phyloP scores from a whole-genome alignment of 1,140 invertebrate species.

The Lasioglossum albipes region DNA sequence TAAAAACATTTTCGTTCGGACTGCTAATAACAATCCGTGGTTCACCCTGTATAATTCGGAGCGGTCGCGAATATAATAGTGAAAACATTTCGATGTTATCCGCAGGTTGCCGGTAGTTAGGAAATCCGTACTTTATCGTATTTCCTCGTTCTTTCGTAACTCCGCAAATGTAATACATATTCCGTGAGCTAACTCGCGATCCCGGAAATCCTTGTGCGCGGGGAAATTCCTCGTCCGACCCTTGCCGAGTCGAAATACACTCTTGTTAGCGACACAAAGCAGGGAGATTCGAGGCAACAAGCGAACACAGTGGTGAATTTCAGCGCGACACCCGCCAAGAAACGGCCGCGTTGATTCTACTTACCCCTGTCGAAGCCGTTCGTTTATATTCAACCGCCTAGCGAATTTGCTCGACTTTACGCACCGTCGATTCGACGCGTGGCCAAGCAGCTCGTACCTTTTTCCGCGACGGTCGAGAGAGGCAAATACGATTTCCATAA shows the following conservation, averaged over 20 bases:
- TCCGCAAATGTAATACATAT: too few species aligned
- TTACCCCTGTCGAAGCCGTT: constrained; percentile 46
- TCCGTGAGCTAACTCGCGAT: too few species aligned
- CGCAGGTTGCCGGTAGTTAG: too few species aligned
- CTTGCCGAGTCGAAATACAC: not conserved
- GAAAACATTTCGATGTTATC: too few species aligned
- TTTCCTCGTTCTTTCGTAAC: too few species aligned
- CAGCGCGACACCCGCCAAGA: not conserved
- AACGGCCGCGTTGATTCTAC: constrained; percentile 32
- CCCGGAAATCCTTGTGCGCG: too few species aligned
- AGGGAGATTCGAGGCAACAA: not conserved
- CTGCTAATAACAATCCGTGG: too few species aligned
- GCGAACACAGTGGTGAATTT: not conserved
- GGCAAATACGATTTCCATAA: constrained; percentile 58
- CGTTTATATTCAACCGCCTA: constrained; percentile 50
- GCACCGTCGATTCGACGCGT: constrained; percentile 31
- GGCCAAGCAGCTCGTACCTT: not conserved
- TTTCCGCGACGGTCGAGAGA: constrained; percentile 18
- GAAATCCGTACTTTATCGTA: too few species aligned
- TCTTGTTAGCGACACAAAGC: not conserved
- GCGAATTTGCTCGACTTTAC: constrained; percentile 48
- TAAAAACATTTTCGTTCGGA: too few species aligned
- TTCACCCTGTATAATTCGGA: too few species aligned
- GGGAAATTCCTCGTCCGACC: not conserved
- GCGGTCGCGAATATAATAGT: too few species aligned